These are phyloP conservation scores for Prunella fulvescens DNA, from an alignment of 2,113 vertebrate genomes.

Conservation along the genomic window DNA sequence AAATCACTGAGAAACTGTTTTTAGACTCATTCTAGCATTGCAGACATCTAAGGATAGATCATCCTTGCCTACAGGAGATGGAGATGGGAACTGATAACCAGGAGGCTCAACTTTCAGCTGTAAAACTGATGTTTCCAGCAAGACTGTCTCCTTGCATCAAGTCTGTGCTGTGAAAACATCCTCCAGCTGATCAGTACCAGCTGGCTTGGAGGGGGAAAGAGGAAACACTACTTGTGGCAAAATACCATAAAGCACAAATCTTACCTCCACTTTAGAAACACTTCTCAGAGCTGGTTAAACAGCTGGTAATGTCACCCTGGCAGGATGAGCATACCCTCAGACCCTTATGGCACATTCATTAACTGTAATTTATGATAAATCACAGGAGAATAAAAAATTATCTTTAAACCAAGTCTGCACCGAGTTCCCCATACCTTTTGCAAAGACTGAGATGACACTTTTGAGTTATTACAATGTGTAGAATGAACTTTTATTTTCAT, in stretches of 20 bases:
- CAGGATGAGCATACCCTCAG: background rate
- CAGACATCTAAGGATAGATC: background rate
- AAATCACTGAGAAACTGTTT: background rate
- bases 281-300: background rate
- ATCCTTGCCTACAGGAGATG: background rate
- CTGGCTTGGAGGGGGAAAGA: background rate
- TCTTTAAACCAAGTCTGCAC: background rate
- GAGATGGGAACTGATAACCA: background rate
- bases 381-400: background rate
- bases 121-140: slow-evolving; percentile 12
- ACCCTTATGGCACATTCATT: background rate
- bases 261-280: background rate
- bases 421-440: background rate
- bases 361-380: background rate
- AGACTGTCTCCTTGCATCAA: slow-evolving; percentile 9
- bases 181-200: background rate
- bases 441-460: slow-evolving; percentile 8
- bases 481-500: slow-evolving; percentile 70
- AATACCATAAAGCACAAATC: background rate
- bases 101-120: background rate
- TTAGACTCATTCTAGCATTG: background rate
- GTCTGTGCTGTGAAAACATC: background rate
- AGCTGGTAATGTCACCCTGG: background rate
- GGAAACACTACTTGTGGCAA: background rate
- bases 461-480: slow-evolving; percentile 1